phyloP scores from a whole-genome alignment of 37 sponge, comb jelly and placozoan genomes.

The Tethya wilhelma region DNA sequence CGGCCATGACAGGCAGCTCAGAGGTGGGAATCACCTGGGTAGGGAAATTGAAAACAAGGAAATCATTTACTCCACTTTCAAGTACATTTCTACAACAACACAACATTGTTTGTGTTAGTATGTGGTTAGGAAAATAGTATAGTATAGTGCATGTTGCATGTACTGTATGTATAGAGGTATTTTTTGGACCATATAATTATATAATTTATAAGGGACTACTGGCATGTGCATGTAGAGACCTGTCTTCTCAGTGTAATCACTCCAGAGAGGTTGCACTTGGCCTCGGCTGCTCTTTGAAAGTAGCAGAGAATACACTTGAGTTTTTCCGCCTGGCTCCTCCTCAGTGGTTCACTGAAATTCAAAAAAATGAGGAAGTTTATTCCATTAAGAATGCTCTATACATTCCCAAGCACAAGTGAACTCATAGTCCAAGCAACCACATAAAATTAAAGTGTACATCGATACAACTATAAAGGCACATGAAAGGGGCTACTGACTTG shows the following conservation, averaged over 20 bases:
- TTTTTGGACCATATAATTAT: no score
- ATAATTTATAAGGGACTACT: no score
- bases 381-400: neutral
- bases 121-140: no score
- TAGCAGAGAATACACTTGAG: conserved; percentile 73
- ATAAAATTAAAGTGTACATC: neutral
- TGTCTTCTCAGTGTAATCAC: conserved; percentile 53
- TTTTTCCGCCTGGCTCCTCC: conserved; percentile 47
- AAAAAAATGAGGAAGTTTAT: neutral
- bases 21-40: conserved; percentile 1
- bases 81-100: no score
- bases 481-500: conserved; percentile 36
- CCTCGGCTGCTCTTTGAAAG: conserved; percentile 55
- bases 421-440: neutral
- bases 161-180: no score
- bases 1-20: conserved; percentile 18
- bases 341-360: neutral
- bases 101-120: no score
- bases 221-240: no score
- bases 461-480: conserved; percentile 8
- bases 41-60: neutral
- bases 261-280: conserved; percentile 36
- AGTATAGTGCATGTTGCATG: no score
- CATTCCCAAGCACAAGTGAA: neutral
- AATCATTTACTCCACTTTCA: neutral